Evolutionary conservation across 2,113 vertebrate genomes (phyloP).

Genomic region (Otocyon megalotis): DNA sequence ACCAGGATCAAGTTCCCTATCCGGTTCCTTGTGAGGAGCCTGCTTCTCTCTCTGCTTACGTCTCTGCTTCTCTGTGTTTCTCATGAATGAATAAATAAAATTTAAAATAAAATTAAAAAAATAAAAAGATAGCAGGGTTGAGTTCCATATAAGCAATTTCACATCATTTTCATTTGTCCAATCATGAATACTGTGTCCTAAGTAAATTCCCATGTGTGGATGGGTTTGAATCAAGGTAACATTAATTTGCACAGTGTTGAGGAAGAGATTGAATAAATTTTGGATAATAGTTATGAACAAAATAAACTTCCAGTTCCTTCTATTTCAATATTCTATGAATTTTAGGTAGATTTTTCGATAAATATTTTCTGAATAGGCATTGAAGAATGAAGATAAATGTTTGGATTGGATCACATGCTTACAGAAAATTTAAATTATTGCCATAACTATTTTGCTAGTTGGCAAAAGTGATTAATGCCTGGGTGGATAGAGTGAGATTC

Average conservation of each 20-base stretch:
- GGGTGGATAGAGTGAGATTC: not conserved
- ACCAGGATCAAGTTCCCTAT: no score
- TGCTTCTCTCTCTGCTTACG: no score
- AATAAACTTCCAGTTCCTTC: not conserved
- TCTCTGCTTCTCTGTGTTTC: no score
- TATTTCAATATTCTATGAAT: not conserved
- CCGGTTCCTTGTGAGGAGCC: no score
- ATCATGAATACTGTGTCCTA: accelerated
- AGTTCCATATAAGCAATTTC: not conserved
- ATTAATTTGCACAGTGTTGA: not conserved
- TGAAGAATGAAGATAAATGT: not conserved
- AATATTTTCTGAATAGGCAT: not conserved
- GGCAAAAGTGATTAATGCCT: not conserved
- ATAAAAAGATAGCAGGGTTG: not conserved
- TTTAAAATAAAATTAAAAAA: no score
- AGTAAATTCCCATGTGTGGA: not conserved
- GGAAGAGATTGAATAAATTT: not conserved
- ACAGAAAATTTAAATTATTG: constrained; percentile 10
- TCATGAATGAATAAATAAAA: no score
- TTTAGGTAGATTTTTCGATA: not conserved
- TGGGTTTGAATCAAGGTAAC: not conserved
- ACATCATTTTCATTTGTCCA: not conserved
- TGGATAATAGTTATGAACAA: not conserved
- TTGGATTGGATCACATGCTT: not conserved
- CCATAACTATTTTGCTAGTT: not conserved